A percentile compares a stretch with the other conserved stretches of the same genome.
phyloP scores from a whole-genome alignment of 2,797 vertebrate species.

The Serranus cabrilla region DNA sequence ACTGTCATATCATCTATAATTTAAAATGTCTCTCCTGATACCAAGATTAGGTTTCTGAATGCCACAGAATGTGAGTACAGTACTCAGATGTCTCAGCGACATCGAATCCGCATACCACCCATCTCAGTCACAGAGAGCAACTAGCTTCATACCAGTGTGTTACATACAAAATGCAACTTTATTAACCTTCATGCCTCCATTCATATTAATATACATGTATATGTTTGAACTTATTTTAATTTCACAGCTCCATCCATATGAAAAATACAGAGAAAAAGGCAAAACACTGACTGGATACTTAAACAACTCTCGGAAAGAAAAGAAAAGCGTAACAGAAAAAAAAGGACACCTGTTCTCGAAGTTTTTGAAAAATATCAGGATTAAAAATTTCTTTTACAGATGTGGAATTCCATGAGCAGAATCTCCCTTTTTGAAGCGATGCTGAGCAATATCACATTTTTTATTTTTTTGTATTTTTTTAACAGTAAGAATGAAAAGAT shows the following conservation, averaged over 20 bases:
- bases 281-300: slow-evolving; percentile 98
- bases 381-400: slow-evolving; percentile 90
- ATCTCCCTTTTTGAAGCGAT: slow-evolving; percentile 93
- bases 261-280: slow-evolving; percentile 89
- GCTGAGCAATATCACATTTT: slow-evolving; percentile 95
- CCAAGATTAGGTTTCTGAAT: slow-evolving; percentile 70
- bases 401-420: slow-evolving; percentile 90
- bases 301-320: slow-evolving; percentile 91
- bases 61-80: slow-evolving; percentile 58
- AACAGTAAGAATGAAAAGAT: slow-evolving; percentile 95
- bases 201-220: slow-evolving; percentile 99
- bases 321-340: slow-evolving; percentile 72
- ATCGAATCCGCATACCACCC: slow-evolving; percentile 61
- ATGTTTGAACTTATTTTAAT: slow-evolving; percentile 99
- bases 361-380: slow-evolving; percentile 91
- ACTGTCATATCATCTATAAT: slow-evolving; percentile 42
- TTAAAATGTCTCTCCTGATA: slow-evolving; percentile 58
- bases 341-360: slow-evolving; percentile 92
- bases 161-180: slow-evolving; percentile 99
- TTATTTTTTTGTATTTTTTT: slow-evolving; percentile 52
- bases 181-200: slow-evolving; percentile 99
- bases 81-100: slow-evolving; percentile 65
- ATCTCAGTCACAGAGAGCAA: slow-evolving; percentile 67
- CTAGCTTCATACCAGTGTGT: slow-evolving; percentile 72
- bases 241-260: slow-evolving; percentile 99